phyloP scores from a whole-genome alignment of 2,888 invertebrate species.

The Drosophila hawaiiensis region DNA sequence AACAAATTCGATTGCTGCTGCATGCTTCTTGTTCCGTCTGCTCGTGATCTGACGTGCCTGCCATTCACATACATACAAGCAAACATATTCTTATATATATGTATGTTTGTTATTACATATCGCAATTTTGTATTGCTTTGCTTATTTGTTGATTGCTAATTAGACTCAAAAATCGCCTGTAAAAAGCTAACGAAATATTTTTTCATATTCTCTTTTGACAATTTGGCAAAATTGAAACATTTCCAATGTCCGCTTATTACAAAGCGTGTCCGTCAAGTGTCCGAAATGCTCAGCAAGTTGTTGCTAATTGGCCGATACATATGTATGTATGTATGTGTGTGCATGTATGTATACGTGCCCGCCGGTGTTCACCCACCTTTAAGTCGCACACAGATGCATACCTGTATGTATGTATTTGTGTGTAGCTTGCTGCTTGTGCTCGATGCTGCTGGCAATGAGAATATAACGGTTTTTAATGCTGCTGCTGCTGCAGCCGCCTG shows the following conservation, averaged over 20 bases:
- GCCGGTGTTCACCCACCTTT: conserved; percentile 44
- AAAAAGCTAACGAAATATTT: conserved; percentile 32
- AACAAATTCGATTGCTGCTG: conserved; percentile 44
- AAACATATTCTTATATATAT: neutral
- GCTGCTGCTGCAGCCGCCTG: conserved; percentile 32
- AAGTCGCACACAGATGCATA: conserved; percentile 8
- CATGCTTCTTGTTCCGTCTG: conserved; percentile 58
- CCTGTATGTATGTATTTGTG: neutral
- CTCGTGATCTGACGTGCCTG: conserved; percentile 53
- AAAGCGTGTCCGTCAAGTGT: conserved; percentile 64
- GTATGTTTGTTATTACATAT: conserved; percentile 3
- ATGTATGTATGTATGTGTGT: conserved; percentile 2
- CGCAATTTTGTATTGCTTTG: conserved; percentile 19
- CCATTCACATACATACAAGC: conserved; percentile 4
- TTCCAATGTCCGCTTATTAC: conserved; percentile 73
- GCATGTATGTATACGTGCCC: conserved; percentile 21
- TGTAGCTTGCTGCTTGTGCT: conserved; percentile 12
- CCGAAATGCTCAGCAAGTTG: conserved; percentile 65
- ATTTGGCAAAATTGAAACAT: conserved; percentile 66
- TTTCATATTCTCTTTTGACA: conserved; percentile 30
- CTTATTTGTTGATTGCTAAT: conserved; percentile 50
- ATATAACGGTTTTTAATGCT: conserved; percentile 56
- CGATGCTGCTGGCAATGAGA: conserved; percentile 47
- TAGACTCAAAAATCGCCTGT: conserved; percentile 43
- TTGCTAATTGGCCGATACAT: conserved; percentile 74